A percentile compares a stretch with the other conserved stretches of the same genome.
phyloP scores from a whole-genome alignment of 30 jellyfish, hydroid and myxozoan species.

The Chironex yamaguchii region DNA sequence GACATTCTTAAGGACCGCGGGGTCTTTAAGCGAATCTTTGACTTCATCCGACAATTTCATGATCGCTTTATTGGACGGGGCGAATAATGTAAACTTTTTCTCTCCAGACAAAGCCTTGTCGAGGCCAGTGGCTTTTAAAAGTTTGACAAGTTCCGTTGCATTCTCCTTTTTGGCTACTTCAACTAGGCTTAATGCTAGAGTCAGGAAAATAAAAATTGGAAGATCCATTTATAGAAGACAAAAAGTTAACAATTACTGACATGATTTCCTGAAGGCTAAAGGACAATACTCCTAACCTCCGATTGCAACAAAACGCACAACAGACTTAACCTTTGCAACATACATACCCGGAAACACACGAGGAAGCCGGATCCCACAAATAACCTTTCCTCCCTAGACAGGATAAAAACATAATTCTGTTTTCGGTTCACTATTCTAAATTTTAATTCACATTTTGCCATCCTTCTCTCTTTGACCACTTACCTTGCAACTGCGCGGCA shows the following conservation, averaged over 20 bases:
- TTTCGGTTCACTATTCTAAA: too few relatives aligned
- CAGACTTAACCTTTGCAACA: too few relatives aligned
- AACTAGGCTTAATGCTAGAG: slow-evolving; percentile 58
- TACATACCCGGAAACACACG: too few relatives aligned
- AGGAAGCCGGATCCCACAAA: too few relatives aligned
- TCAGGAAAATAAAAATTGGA: background rate
- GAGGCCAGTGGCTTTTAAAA: slow-evolving; percentile 59
- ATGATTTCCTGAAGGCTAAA: too few relatives aligned
- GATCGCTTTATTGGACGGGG: slow-evolving; percentile 74
- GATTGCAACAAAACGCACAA: too few relatives aligned
- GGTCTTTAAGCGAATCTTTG: slow-evolving; percentile 17
- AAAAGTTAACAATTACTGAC: background rate
- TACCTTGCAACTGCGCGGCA: too few relatives aligned
- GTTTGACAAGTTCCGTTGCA: slow-evolving; percentile 20
- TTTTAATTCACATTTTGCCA: too few relatives aligned
- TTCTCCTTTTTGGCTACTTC: slow-evolving; percentile 57
- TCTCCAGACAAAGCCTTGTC: slow-evolving; percentile 23
- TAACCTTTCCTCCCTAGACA: too few relatives aligned
- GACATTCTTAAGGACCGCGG: slow-evolving; percentile 33
- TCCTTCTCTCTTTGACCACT: too few relatives aligned
- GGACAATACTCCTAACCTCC: too few relatives aligned
- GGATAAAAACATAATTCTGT: too few relatives aligned
- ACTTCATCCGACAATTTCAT: slow-evolving; percentile 3
- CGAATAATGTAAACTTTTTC: slow-evolving; percentile 62
- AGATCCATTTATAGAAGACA: background rate